phyloP scores from a whole-genome alignment of 2,113 vertebrate species.

The Eolophus roseicapilla region DNA sequence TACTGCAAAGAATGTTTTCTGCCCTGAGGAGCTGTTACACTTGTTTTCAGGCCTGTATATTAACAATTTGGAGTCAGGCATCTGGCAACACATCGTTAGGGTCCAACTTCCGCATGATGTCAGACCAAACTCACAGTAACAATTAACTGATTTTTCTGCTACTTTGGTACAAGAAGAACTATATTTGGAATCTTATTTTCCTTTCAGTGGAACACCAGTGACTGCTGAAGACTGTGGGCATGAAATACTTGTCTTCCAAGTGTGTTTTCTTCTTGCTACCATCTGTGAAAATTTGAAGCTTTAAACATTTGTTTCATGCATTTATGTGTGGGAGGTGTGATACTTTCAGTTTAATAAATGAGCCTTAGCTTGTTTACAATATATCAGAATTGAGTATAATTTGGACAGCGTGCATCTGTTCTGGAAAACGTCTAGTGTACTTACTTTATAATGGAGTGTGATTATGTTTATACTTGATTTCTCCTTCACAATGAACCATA shows the following conservation, averaged over 20 bases:
- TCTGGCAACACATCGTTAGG: background rate
- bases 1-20: background rate
- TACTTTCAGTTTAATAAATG: slow-evolving; percentile 61
- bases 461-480: slow-evolving; percentile 62
- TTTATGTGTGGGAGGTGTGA: slow-evolving; percentile 61
- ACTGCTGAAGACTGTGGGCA: background rate
- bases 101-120: background rate
- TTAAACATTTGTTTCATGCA: slow-evolving; percentile 51
- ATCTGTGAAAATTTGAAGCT: slow-evolving; percentile 45
- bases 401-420: slow-evolving; percentile 63
- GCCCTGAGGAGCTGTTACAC: background rate
- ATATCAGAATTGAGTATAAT: slow-evolving; percentile 49
- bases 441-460: slow-evolving; percentile 59
- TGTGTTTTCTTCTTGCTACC: slow-evolving; percentile 31
- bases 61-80: background rate
- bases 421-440: slow-evolving; percentile 30
- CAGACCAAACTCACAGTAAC: background rate
- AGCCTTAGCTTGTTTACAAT: slow-evolving; percentile 51
- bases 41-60: background rate
- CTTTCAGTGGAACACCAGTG: background rate
- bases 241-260: background rate
- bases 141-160: background rate
- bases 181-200: background rate
- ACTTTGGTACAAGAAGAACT: background rate
- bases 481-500: slow-evolving; percentile 52